phyloP scores from a whole-genome alignment of 1,140 invertebrate species.

The Drosophila sucinea region DNA sequence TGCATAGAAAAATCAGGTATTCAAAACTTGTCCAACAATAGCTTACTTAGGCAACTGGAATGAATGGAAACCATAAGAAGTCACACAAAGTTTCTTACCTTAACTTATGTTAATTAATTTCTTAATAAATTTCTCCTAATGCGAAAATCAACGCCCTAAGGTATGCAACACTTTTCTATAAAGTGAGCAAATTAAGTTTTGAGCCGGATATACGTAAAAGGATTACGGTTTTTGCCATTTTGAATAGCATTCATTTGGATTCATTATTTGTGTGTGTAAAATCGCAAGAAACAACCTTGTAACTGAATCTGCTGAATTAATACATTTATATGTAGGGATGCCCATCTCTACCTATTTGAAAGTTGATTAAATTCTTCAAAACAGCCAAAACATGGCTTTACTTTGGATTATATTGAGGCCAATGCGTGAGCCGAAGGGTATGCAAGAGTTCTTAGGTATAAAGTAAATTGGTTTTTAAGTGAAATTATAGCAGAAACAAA shows the following conservation, averaged over 20 bases:
- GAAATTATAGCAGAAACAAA: neutral
- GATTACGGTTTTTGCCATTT: neutral
- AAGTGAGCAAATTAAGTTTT: neutral
- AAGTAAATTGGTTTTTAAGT: conserved; percentile 7
- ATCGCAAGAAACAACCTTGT: neutral
- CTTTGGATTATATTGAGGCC: neutral
- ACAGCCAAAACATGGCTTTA: neutral
- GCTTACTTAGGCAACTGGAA: conserved; percentile 2
- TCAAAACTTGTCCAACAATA: conserved; percentile 13
- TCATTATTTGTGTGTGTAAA: too few relatives aligned
- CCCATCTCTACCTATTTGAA: neutral
- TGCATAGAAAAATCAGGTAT: neutral
- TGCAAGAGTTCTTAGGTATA: neutral
- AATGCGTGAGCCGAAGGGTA: neutral
- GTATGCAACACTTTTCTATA: neutral
- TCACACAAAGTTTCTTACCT: neutral
- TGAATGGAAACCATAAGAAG: conserved; percentile 21
- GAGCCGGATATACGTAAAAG: neutral
- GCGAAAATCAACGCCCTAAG: neutral
- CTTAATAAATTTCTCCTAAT: neutral
- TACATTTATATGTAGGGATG: neutral
- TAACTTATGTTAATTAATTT: neutral
- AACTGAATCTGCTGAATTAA: neutral
- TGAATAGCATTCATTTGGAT: too few relatives aligned
- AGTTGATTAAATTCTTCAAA: conserved; percentile 8